These are phyloP conservation scores for Dynastes tityus DNA, from an alignment of 2,888 invertebrate species.

Conservation along the genomic window DNA sequence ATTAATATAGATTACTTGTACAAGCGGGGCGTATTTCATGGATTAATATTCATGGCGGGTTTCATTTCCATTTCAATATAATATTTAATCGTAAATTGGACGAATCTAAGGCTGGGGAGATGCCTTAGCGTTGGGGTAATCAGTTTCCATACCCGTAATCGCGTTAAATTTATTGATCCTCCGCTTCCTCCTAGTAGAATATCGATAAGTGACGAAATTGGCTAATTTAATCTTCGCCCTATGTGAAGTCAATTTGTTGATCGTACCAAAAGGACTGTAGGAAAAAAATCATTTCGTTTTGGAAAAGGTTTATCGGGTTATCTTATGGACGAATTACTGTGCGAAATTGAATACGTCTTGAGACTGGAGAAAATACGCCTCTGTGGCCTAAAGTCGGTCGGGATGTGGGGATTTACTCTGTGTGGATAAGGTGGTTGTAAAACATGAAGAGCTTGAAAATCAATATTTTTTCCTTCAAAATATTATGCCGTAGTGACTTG, in stretches of 20 bases:
- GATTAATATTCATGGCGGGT: conserved; percentile 33
- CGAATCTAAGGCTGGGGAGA: background rate
- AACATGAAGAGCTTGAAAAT: too few relatives aligned
- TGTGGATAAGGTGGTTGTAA: too few relatives aligned
- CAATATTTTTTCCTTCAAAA: too few relatives aligned
- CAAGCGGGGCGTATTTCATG: conserved; percentile 2
- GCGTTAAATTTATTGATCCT: conserved; percentile 3
- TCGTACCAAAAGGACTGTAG: background rate
- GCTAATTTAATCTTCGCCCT: background rate
- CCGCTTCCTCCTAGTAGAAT: background rate
- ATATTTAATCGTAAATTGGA: conserved; percentile 6
- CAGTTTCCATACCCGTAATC: background rate
- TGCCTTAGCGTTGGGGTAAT: too few relatives aligned
- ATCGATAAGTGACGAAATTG: conserved; percentile 21
- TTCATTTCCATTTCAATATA: conserved; percentile 40
- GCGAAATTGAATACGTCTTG: background rate
- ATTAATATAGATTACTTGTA: conserved; percentile 28
- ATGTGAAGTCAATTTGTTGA: too few relatives aligned
- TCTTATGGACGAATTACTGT: too few relatives aligned
- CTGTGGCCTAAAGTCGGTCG: too few relatives aligned
- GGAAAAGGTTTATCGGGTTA: background rate
- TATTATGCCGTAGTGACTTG: too few relatives aligned
- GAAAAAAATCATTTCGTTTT: background rate
- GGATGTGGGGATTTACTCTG: too few relatives aligned
- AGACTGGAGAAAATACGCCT: too few relatives aligned